Percentiles rank a stretch among this genome's conserved stretches.
phyloP scores from a whole-genome alignment of 2,888 invertebrate species.

The Camptogramma bilineatum region DNA sequence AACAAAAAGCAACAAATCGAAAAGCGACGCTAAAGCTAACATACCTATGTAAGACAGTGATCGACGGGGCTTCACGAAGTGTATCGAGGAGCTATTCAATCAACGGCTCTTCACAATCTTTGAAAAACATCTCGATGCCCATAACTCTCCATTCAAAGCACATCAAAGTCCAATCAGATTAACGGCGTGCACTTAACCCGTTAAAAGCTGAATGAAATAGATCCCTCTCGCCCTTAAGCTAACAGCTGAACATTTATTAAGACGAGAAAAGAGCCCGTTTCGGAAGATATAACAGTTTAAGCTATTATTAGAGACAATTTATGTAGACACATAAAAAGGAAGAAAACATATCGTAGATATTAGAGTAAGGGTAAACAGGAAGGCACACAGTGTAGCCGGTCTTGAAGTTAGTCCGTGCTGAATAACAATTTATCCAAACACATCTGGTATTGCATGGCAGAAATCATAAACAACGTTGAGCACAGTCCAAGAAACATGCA shows the following conservation, averaged over 20 bases:
- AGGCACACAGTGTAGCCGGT: background rate
- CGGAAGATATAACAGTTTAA: slow-evolving; percentile 19
- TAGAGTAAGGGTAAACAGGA: background rate
- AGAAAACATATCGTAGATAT: background rate
- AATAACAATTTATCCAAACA: background rate
- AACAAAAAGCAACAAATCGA: too few species aligned
- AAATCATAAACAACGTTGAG: background rate
- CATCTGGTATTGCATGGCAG: background rate
- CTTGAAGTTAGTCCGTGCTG: background rate
- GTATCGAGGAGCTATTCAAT: background rate
- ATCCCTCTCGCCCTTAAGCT: slow-evolving; percentile 20
- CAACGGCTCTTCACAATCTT: slow-evolving; percentile 10
- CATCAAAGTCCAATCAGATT: slow-evolving; percentile 27
- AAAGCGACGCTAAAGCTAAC: too few species aligned
- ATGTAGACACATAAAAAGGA: slow-evolving; percentile 10
- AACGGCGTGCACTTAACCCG: slow-evolving; percentile 21
- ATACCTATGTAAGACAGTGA: background rate
- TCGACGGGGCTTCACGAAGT: background rate
- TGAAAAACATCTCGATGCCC: slow-evolving; percentile 1
- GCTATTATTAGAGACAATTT: slow-evolving; percentile 6
- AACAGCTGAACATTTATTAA: slow-evolving; percentile 17
- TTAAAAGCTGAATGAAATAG: slow-evolving; percentile 23
- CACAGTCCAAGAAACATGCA: background rate
- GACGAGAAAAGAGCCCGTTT: slow-evolving; percentile 14
- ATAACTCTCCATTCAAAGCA: slow-evolving; percentile 15